Conservation (phyloP, 2,797 vertebrate species). For the Myotis pilosus region DNA sequence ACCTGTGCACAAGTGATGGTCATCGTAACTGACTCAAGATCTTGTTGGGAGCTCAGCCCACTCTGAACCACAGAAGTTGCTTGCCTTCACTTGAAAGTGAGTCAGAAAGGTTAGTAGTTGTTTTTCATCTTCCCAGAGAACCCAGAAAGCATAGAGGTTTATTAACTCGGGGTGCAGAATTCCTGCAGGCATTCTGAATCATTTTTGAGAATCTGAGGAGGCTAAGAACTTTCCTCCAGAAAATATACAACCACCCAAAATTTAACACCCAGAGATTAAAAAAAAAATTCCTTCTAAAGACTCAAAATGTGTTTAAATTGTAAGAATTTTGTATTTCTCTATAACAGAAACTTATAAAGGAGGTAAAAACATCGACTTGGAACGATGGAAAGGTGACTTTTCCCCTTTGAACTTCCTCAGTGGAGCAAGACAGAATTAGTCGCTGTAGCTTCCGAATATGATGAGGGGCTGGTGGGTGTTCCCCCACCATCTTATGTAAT, state of each 20-base stretch:
- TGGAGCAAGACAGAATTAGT: neutral
- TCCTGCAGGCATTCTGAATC: neutral
- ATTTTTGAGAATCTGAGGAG: neutral
- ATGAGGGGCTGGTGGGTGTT: neutral
- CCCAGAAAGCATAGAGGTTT: neutral
- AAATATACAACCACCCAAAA: neutral
- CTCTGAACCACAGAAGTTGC: neutral
- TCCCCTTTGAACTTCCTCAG: neutral
- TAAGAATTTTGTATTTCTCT: neutral
- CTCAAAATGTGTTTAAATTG: neutral
- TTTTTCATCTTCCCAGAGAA: neutral
- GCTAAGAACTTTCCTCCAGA: neutral
- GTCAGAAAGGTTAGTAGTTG: neutral
- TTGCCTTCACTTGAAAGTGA: neutral
- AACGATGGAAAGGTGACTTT: neutral
- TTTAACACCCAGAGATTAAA: neutral
- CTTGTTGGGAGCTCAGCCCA: neutral
- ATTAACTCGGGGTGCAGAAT: neutral
- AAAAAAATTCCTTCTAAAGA: constrained; percentile 21
- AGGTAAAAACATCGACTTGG: neutral
- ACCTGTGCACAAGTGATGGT: neutral
- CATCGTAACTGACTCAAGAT: neutral
- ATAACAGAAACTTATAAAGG: neutral
- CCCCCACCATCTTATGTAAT: neutral
- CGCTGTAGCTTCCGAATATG: neutral